Percentiles rank a stretch among this genome's conserved stretches.
Conservation (phyloP, 2,797 vertebrate species). For the Rallus crepitans region DNA sequence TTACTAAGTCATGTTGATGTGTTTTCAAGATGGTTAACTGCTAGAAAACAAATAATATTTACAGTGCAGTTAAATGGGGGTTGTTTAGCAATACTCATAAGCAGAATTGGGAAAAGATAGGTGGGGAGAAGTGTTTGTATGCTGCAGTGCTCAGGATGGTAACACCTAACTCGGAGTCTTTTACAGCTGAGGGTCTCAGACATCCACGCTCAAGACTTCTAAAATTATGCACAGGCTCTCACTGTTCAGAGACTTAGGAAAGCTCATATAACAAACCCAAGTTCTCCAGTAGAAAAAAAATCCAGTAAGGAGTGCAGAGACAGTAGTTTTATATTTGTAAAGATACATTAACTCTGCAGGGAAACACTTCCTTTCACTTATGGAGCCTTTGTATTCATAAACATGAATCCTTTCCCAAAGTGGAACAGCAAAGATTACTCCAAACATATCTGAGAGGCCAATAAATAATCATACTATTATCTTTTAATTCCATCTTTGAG, state of each 20-base stretch:
- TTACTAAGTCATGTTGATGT: conserved; percentile 20
- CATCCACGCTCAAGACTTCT: not conserved
- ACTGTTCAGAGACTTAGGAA: not conserved
- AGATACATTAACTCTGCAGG: not conserved
- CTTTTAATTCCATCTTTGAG: not conserved
- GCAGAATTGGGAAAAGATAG: not conserved
- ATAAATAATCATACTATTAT: not conserved
- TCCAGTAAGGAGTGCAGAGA: not conserved
- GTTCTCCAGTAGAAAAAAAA: not conserved
- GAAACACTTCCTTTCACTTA: not conserved
- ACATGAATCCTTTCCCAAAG: not conserved
- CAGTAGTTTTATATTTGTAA: not conserved
- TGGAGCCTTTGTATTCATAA: not conserved
- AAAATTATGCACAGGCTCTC: not conserved
- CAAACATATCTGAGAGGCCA: not conserved
- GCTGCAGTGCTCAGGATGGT: not conserved
- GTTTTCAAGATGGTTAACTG: conserved; percentile 42
- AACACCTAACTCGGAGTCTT: not conserved
- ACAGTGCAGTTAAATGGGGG: not conserved
- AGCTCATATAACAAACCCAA: not conserved
- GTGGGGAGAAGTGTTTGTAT: not conserved
- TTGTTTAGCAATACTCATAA: not conserved
- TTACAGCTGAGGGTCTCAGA: not conserved
- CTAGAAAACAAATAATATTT: conserved; percentile 34
- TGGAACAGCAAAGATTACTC: not conserved